phyloP scores from a whole-genome alignment of 2,797 vertebrate genomes.

The Enteromius paludinosus region DNA sequence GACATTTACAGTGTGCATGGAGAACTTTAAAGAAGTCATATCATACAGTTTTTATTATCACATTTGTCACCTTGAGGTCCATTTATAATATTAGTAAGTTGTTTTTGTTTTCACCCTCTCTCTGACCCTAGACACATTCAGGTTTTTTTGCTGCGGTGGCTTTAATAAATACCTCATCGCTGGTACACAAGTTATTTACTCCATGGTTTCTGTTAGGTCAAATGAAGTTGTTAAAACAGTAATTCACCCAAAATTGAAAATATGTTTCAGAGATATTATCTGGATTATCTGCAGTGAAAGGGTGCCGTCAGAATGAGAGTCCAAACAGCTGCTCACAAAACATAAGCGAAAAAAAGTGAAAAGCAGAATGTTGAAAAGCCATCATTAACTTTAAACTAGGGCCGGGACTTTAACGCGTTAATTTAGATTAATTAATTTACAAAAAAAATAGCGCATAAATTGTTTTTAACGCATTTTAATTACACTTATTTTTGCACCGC shows the following conservation, averaged over 20 bases:
- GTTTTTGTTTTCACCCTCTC: background rate
- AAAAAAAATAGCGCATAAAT: too few species aligned
- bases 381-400: background rate
- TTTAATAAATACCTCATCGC: background rate
- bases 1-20: conserved; percentile 7
- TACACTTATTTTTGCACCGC: too few species aligned
- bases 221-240: background rate
- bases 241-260: background rate
- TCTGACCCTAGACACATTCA: background rate
- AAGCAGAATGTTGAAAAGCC: background rate
- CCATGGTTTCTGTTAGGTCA: background rate
- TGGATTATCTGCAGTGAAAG: background rate
- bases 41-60: conserved; percentile 6
- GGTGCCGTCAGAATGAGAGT: background rate
- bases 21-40: conserved; percentile 3
- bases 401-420: too few species aligned
- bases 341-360: background rate
- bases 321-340: background rate
- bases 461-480: too few species aligned
- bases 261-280: too few species aligned
- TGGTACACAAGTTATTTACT: background rate
- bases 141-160: background rate
- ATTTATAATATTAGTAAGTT: conserved; percentile 7
- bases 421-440: too few species aligned
- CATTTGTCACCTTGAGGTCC: background rate